phyloP scores from a whole-genome alignment of 2,113 vertebrate genomes.

The Gobiocypris rarus region DNA sequence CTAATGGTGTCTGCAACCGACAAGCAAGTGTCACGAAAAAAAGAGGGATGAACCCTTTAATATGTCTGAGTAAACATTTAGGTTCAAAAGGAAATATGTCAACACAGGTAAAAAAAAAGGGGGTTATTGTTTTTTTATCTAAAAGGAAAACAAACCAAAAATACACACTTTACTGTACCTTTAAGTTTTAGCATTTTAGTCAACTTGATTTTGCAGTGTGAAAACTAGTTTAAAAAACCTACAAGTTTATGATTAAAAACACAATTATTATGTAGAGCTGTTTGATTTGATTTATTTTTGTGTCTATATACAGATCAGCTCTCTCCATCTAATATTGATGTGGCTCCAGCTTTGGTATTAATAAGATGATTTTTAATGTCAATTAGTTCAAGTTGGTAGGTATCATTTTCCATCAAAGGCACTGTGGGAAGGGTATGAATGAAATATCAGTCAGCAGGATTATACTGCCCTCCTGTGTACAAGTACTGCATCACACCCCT shows the following conservation, averaged over 20 bases:
- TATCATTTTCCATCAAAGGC: conserved; percentile 38
- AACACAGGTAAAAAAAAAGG: background rate
- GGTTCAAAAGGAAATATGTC: background rate
- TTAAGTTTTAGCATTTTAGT: background rate
- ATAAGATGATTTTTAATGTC: conserved; percentile 43
- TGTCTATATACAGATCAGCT: background rate
- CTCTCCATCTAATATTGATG: background rate
- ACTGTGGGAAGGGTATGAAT: background rate
- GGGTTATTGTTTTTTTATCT: background rate
- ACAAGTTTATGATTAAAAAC: background rate
- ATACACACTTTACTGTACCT: background rate
- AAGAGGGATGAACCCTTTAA: no score
- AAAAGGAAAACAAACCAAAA: background rate
- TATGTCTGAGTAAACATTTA: no score
- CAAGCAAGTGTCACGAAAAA: background rate
- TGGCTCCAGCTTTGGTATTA: conserved; percentile 41
- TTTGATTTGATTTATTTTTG: conserved; percentile 1
- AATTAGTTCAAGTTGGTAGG: conserved; percentile 56
- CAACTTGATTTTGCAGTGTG: background rate
- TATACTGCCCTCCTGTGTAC: conserved; percentile 53
- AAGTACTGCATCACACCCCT: background rate
- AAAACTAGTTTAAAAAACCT: no score
- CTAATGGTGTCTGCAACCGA: background rate
- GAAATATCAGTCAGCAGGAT: conserved; percentile 3
- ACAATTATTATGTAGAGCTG: background rate